phyloP scores from a whole-genome alignment of 92 coral and sea anemone genomes.

The Desmophyllum pertusum region DNA sequence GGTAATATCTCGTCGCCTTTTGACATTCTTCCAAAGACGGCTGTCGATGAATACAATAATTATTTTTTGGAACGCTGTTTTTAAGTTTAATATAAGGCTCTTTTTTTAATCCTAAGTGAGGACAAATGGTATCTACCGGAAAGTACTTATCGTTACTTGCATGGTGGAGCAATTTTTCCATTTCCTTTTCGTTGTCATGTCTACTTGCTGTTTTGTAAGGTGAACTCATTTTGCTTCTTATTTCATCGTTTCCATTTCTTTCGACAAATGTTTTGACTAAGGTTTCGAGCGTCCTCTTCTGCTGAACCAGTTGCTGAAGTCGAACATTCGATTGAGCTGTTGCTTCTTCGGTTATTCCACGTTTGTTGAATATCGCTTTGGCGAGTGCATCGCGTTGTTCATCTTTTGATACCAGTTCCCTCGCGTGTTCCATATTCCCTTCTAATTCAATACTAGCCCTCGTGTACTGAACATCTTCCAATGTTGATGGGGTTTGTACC shows the following conservation, averaged over 20 bases:
- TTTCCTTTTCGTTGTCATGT: not conserved
- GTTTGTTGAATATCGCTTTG: not conserved
- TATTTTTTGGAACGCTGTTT: not conserved
- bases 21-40: conserved; percentile 52
- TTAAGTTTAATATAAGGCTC: conserved; percentile 20
- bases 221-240: not conserved
- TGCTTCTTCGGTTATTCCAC: not conserved
- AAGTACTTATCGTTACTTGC: conserved; percentile 30
- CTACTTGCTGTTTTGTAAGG: not conserved
- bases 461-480: not conserved
- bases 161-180: not conserved
- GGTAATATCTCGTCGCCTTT: conserved; percentile 42
- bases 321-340: not conserved
- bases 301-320: not conserved
- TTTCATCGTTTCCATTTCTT: not conserved
- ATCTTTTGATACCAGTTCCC: not conserved
- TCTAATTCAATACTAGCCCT: not conserved
- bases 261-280: not conserved
- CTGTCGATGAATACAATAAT: conserved; percentile 29
- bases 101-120: conserved; percentile 53
- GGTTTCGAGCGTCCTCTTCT: not conserved
- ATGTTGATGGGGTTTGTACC: not conserved
- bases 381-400: not conserved
- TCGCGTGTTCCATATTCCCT: not conserved
- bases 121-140: conserved; percentile 50